Evolutionary conservation across 53 echinoderm and acorn worm genomes (phyloP).

Genomic region (Stichopus horrens): DNA sequence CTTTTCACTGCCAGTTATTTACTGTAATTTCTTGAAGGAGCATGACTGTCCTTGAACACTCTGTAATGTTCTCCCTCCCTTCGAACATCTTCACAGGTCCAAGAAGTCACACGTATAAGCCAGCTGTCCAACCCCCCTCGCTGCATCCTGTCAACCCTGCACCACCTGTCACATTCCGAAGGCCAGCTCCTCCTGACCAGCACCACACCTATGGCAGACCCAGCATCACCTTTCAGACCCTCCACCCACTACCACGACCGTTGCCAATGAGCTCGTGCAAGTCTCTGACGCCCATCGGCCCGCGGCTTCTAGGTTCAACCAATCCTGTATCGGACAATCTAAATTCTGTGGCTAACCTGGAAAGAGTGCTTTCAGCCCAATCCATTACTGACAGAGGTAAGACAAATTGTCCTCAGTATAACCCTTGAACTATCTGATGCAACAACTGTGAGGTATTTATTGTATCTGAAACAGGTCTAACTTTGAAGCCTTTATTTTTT

Average conservation of each 20-base stretch:
- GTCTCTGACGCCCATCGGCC: conserved; percentile 46
- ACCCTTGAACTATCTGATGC: no score
- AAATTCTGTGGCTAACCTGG: conserved; percentile 71
- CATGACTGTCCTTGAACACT: no score
- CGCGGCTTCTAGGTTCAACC: conserved; percentile 44
- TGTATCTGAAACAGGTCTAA: no score
- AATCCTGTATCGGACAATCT: conserved; percentile 59
- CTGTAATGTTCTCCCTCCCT: neutral
- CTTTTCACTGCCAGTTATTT: no score
- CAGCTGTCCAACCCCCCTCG: neutral
- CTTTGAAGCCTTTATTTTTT: no score
- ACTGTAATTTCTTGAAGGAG: no score
- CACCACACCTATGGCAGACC: conserved; percentile 51
- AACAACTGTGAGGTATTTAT: no score
- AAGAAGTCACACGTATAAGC: neutral
- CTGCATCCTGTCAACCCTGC: conserved; percentile 29
- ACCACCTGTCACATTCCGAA: conserved; percentile 52
- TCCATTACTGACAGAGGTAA: conserved; percentile 91
- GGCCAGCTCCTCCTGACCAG: conserved; percentile 45
- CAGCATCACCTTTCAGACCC: conserved; percentile 83
- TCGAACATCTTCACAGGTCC: conserved; percentile 4
- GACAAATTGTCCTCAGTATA: neutral
- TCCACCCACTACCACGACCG: conserved; percentile 68
- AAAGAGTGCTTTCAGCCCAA: conserved; percentile 94
- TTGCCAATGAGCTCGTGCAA: conserved; percentile 65